Evolutionary conservation across 2,113 vertebrate species (phyloP).

Genomic region (Electrona antarctica): DNA sequence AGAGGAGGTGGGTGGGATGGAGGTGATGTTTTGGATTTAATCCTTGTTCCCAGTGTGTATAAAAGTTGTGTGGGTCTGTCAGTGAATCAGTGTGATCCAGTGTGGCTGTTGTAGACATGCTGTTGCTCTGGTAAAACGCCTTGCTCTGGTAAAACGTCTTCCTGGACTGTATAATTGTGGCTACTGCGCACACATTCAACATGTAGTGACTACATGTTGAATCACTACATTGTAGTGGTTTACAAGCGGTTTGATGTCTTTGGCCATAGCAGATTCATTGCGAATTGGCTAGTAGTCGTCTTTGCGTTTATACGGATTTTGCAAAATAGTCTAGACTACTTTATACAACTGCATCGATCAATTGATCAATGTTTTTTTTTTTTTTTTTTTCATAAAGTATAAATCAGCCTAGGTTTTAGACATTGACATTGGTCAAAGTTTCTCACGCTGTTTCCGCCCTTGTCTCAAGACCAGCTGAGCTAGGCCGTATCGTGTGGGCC

Average conservation of each 20-base stretch:
- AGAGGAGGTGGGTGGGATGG: conserved; percentile 28
- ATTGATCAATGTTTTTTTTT: too few species aligned
- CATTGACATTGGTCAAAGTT: neutral
- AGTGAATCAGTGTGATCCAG: neutral
- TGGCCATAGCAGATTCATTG: too few species aligned
- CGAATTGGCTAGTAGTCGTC: too few species aligned
- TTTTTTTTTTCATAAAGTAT: too few species aligned
- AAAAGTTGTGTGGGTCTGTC: neutral
- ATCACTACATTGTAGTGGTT: too few species aligned
- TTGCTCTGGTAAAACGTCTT: neutral
- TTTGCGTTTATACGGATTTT: too few species aligned
- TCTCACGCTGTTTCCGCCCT: conserved; percentile 8
- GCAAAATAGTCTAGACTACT: too few species aligned
- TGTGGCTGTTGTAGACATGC: neutral
- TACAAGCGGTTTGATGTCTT: too few species aligned
- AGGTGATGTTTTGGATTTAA: conserved; percentile 13
- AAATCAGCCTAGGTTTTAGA: neutral
- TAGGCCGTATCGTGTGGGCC: conserved; percentile 40
- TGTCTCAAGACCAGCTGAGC: conserved; percentile 8
- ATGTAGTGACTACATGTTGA: too few species aligned
- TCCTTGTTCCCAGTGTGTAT: conserved; percentile 5
- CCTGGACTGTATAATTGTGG: too few species aligned
- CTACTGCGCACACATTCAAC: too few species aligned
- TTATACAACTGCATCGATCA: too few species aligned
- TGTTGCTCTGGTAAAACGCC: neutral